Base-by-base conservation (phyloP, 2,888 invertebrate genomes). In the Melitaea athalia region DNA sequence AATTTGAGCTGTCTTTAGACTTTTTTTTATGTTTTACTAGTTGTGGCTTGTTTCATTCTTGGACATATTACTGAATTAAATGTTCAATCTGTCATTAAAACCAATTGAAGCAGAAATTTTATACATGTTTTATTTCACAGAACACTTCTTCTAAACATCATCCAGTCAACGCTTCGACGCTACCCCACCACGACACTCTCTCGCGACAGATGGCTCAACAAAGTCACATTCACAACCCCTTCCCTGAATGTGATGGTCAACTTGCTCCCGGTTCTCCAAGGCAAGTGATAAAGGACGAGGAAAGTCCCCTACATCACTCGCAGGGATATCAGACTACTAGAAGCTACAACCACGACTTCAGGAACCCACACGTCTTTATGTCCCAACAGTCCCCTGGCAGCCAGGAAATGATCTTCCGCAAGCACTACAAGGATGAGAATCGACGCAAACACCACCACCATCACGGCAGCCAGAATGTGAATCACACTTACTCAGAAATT, bases 131-230 rank as follows among this genome's bases (percentile, higher is more conserved):
- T 63, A 33, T 67, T 77, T 82, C 88, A 78, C 96, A 96, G 96
- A 96, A 96, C 95, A 96, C 95, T 95, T 96, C 96, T 95, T 96
- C 96, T 96, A 96, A 96, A 86, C 95, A 95, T 77, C 95, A 92
- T 72, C 94, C 89, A 91, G 95, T 82, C 90, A 95, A 84, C 93
- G 94, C 84, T 86, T 95, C 92, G 91, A 96, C 92, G 88, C 94
- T 92, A 90, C 96, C 89, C 90, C 96, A 84, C 93, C 95, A 79
- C 89, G 95, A 89, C 91, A 95, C 84, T 84, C 89, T 91, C 74
- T 91, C 91, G 71, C 91, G 92, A 12, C 87, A 89, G 74, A 72
- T 92, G 79, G 85, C 84, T 6, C 91, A 88, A 73, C 91, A 90
- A 76, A 93, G 93, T 77, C 93, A 94, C 68, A 87, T 94, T 61